Evolutionary conservation across 2,888 invertebrate genomes (phyloP).

Genomic region (Hermaeophaga mercurialis): DNA sequence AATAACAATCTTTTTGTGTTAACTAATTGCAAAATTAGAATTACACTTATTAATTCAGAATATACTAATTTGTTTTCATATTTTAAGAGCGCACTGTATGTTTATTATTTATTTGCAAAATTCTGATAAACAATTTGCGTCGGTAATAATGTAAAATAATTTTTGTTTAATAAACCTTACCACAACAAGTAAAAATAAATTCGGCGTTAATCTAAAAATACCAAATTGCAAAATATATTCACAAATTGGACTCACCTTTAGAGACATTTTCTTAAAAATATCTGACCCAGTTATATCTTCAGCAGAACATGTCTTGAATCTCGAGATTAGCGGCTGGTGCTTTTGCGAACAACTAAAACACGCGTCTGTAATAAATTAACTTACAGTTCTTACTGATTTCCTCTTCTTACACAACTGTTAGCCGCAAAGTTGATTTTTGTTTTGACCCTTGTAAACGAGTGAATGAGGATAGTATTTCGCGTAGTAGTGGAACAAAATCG

Average conservation of each 20-base stretch:
- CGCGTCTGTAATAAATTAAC: background rate
- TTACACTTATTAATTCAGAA: no score
- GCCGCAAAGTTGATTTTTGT: conserved; percentile 23
- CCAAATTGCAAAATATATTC: no score
- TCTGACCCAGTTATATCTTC: conserved; percentile 20
- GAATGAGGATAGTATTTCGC: conserved; percentile 31
- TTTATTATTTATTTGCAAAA: no score
- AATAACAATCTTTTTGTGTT: no score
- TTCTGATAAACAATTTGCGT: no score
- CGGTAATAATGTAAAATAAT: no score
- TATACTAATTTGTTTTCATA: no score
- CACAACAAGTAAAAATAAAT: no score
- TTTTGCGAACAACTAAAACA: conserved; percentile 5
- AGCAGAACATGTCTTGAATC: conserved; percentile 12
- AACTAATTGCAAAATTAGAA: no score
- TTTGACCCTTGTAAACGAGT: conserved; percentile 17
- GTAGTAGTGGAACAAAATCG: conserved; percentile 27
- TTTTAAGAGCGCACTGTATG: no score
- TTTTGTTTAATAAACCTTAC: no score
- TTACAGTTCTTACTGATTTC: conserved; percentile 14
- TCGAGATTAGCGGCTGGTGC: background rate
- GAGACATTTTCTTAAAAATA: conserved; percentile 27
- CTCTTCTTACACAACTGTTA: conserved; percentile 31
- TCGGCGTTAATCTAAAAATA: no score
- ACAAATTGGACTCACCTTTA: conserved; percentile 22